A percentile compares a stretch with the other conserved stretches of the same genome.
Conservation (phyloP, 1,140 invertebrate genomes). For the Drosophila bocki region DNA sequence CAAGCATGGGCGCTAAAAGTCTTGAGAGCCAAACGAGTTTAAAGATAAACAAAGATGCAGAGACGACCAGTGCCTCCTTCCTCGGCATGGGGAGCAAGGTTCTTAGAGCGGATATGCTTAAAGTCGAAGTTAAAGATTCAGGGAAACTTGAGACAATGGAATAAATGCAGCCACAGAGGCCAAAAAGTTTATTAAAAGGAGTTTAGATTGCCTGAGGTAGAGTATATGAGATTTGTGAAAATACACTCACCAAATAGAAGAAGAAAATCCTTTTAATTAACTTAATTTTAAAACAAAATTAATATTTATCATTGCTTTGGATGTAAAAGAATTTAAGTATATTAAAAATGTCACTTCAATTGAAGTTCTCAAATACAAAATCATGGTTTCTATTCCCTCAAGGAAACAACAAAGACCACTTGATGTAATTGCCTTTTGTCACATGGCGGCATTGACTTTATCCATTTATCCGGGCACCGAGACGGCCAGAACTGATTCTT, state of each 20-base stretch:
- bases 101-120: constrained; percentile 13
- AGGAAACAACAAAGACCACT: constrained; percentile 6
- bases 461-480: constrained; percentile 7
- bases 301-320: not conserved
- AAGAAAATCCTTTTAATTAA: not conserved
- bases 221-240: not conserved
- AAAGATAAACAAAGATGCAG: constrained; percentile 73
- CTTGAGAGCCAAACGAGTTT: constrained; percentile 73
- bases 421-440: constrained; percentile 39
- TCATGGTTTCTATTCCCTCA: not conserved
- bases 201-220: not conserved
- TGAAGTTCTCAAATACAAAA: not conserved
- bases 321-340: not conserved
- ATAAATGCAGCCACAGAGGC: not conserved
- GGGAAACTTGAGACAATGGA: constrained; percentile 6
- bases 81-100: constrained; percentile 2
- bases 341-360: not conserved
- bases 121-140: constrained; percentile 6
- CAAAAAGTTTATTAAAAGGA: not conserved
- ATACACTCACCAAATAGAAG: not conserved
- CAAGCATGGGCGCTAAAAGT: constrained; percentile 56
- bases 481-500: constrained; percentile 23
- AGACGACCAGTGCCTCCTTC: constrained; percentile 13
- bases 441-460: constrained; percentile 21
- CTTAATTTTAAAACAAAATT: not conserved